Evolutionary conservation across 1,140 invertebrate genomes (phyloP), one percentile per base, ranked within the genome.

Genomic region (Scaptomyza graminum): DNA sequence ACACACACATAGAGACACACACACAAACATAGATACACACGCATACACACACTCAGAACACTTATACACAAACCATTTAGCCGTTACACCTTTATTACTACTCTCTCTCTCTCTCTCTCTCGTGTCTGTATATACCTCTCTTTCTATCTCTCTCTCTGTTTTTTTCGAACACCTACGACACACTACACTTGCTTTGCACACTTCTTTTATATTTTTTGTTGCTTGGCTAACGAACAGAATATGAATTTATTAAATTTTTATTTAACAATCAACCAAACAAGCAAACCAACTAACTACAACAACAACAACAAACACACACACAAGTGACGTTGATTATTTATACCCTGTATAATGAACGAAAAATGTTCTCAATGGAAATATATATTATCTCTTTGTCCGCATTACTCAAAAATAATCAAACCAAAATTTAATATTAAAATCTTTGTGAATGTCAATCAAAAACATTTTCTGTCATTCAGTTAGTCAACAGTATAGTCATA

Each of bases 151-250:
- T 49, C 43, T 60, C 18, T 22, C 18, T n/a, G n/a, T n/a, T 22
- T 22, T 22, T 3, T 5, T 47, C 57, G 46, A 15, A 41, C 57
- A 12, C 28, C 28, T 46, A 15, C 57, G 28, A 63, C 50, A 56
- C 59, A 49, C 22, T 31, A 67, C 62, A 84, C 82, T 72, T 81
- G 81, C 81, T 87, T 85, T 68, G 70, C 56, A 55, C 62, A 46
- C 39, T 6, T 31, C 5, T 31, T 5, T 31, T 31, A 6, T 7
- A 0, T 5, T 61, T 61, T 66, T 37, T 55, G 59, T 73, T 73
- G 70, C 64, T 66, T 73, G 50, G 56, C 65, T 68, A 68, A 68
- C 64, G 51, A 68, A 62, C 54, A 50, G 57, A 59, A 68, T 68
- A 61, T 46, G 47, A 60, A 67, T 50, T 60, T 59, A 50, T 47